Evolutionary conservation across 2,797 vertebrate species (phyloP).

Genomic region (Tokudaia muenninki): DNA sequence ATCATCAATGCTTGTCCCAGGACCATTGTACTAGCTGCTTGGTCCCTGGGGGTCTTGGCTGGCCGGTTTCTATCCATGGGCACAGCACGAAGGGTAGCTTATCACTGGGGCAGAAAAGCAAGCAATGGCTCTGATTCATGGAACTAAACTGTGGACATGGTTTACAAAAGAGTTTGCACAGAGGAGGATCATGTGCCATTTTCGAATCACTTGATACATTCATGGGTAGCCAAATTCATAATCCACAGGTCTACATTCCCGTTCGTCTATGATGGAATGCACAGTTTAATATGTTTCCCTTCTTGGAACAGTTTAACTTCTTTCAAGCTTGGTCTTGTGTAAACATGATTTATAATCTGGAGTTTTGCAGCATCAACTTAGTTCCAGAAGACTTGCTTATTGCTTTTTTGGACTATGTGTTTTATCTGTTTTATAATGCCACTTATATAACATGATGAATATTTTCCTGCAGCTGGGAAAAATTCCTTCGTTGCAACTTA

Average conservation of each 20-base stretch:
- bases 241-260: neutral
- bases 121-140: neutral
- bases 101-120: neutral
- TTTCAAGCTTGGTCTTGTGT: neutral
- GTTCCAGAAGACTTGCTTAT: conserved; percentile 49
- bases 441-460: conserved; percentile 52
- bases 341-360: conserved; percentile 56
- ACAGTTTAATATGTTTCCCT: neutral
- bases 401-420: conserved; percentile 54
- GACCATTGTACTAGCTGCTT: neutral
- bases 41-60: neutral
- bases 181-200: conserved; percentile 35
- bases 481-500: conserved; percentile 22
- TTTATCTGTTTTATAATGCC: conserved; percentile 60
- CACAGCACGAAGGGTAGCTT: conserved; percentile 14
- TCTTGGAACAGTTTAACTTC: neutral
- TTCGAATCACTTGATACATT: neutral
- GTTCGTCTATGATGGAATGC: neutral
- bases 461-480: conserved; percentile 49
- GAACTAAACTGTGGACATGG: conserved; percentile 2
- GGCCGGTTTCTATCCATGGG: neutral
- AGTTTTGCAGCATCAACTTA: conserved; percentile 48
- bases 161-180: conserved; percentile 3
- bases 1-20: neutral
- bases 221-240: neutral